A percentile compares a stretch with the other conserved stretches of the same genome.
Evolutionary conservation across 2,797 vertebrate species (phyloP).

Genomic region (Eremophila alpestris): DNA sequence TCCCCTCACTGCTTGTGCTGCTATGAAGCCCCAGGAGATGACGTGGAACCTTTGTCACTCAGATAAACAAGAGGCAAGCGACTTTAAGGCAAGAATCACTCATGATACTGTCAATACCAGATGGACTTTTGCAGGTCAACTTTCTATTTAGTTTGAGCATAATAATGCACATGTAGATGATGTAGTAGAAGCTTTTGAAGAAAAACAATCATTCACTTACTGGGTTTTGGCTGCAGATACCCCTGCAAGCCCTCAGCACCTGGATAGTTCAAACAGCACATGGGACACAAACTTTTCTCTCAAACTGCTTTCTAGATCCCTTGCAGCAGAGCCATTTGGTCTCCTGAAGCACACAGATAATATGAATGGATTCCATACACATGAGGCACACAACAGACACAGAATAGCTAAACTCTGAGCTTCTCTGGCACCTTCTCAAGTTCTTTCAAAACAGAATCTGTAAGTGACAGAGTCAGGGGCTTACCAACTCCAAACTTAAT

Average conservation of each 20-base stretch:
- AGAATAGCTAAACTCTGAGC: neutral
- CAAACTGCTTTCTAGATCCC: neutral
- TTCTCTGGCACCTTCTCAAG: neutral
- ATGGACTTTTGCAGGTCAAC: neutral
- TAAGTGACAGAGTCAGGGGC: neutral
- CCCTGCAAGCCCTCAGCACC: neutral
- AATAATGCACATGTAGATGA: neutral
- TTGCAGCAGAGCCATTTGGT: neutral
- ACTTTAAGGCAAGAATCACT: neutral
- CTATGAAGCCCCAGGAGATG: neutral
- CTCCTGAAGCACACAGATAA: neutral
- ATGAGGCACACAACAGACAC: neutral
- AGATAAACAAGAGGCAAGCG: neutral
- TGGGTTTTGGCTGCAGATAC: neutral
- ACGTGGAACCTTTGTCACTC: neutral
- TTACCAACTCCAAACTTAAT: neutral
- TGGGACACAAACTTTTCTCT: neutral
- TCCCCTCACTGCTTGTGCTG: neutral
- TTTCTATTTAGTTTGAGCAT: neutral
- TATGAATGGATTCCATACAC: neutral
- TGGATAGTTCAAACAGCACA: neutral
- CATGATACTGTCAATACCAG: neutral
- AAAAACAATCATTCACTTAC: neutral
- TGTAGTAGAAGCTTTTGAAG: neutral
- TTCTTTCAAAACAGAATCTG: neutral